Conservation (phyloP, 2,888 invertebrate species). For the Biston betularia region DNA sequence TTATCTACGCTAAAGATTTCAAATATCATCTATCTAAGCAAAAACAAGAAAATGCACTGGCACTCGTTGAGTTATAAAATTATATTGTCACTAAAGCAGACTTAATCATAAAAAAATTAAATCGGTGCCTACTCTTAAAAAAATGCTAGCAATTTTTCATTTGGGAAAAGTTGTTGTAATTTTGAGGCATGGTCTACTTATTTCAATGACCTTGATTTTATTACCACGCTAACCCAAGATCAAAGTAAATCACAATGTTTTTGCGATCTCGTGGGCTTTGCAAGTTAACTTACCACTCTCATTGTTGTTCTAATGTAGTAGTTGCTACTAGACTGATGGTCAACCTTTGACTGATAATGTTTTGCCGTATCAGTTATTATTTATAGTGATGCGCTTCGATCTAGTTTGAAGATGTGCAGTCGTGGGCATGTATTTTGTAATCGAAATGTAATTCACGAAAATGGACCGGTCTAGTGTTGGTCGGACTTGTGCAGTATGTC, state of each 20-base stretch:
- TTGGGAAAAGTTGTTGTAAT: not conserved
- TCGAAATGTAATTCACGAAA: constrained; percentile 67
- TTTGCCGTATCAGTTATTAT: constrained; percentile 65
- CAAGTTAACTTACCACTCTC: constrained; percentile 32
- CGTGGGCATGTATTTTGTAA: constrained; percentile 74
- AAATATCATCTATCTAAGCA: no score
- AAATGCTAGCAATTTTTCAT: no score
- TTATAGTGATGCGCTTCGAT: constrained; percentile 75
- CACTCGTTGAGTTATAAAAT: no score
- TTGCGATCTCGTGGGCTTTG: not conserved
- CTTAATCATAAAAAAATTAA: no score
- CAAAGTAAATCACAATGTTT: constrained; percentile 9
- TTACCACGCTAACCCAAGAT: constrained; percentile 5
- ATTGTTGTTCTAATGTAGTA: constrained; percentile 20
- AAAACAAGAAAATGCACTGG: no score
- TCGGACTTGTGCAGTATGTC: constrained; percentile 57
- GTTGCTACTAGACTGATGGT: constrained; percentile 45
- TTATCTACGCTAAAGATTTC: no score
- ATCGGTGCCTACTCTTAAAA: no score
- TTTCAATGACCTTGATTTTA: constrained; percentile 9
- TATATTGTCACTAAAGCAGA: no score
- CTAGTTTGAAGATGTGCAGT: constrained; percentile 66
- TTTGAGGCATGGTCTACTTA: not conserved
- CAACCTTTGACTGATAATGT: constrained; percentile 70
- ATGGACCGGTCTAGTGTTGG: constrained; percentile 70